Conservation (phyloP, 2,888 invertebrate species). For the Calliphora vomitoria region DNA sequence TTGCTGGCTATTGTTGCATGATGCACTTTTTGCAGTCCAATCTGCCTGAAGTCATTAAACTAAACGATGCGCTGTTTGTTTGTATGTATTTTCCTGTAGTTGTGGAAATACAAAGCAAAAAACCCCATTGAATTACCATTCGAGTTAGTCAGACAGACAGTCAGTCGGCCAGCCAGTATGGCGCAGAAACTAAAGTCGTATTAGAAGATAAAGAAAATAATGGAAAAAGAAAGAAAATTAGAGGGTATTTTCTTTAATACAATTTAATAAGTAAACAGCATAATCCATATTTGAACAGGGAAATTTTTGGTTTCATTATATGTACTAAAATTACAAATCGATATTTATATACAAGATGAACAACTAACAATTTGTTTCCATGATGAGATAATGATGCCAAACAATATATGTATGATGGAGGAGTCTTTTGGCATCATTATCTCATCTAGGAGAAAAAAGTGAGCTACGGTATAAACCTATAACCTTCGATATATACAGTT, state of each 20-base stretch:
- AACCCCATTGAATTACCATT: constrained; percentile 29
- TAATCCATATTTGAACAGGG: too few relatives aligned
- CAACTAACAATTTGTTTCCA: too few relatives aligned
- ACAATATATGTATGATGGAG: too few relatives aligned
- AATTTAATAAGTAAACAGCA: neutral
- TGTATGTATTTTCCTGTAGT: constrained; percentile 11
- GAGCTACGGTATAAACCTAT: too few relatives aligned
- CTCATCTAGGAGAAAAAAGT: too few relatives aligned
- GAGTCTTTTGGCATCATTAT: too few relatives aligned
- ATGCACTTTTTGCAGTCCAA: constrained; percentile 50
- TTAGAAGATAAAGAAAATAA: constrained; percentile 42
- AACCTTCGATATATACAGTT: too few relatives aligned
- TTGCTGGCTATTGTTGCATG: constrained; percentile 50
- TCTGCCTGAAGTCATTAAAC: constrained; percentile 66
- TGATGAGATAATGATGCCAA: too few relatives aligned
- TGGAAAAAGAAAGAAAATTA: neutral
- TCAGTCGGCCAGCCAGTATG: constrained; percentile 52
- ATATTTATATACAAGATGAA: too few relatives aligned
- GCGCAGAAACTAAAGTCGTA: constrained; percentile 44
- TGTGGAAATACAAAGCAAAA: constrained; percentile 37
- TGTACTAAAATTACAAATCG: too few relatives aligned
- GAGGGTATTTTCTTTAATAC: neutral
- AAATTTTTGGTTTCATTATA: too few relatives aligned
- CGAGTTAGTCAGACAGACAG: constrained; percentile 8
- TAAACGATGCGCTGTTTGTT: constrained; percentile 19